Evolutionary conservation across 2,113 vertebrate genomes (phyloP), one percentile per base, ranked within the genome.

Genomic region (Lutjanus erythropterus): DNA sequence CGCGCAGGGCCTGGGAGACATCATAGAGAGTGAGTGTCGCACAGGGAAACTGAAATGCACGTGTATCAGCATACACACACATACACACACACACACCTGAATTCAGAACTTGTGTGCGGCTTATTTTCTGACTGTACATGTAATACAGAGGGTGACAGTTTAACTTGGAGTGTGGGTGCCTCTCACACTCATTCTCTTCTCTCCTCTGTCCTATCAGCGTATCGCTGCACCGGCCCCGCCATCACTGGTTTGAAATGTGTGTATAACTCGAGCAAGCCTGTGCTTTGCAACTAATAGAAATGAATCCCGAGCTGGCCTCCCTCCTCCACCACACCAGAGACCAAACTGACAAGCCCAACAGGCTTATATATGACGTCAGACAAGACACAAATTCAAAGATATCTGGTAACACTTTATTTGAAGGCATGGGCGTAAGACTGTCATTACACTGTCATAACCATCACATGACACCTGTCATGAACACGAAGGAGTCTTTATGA

Each of bases 1-100:
- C 0, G 93, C 98, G 23, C 98, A 99, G 90, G 98, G 98, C 35
- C 96, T 99, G 0, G 97, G 98, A 21, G 98, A 99, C 94, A 98
- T 99, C 93, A 97, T 99, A 5, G 98, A 99, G 92, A 97, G 98
- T 99, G 96, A 96, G 98, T 91, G 33, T 62, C 25, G 11, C 50
- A 12, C 3, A 4, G 7, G 14, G 23, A 27, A 72, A 15, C 23
- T 14, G 41, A 50, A 72, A 69, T 31, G 41, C 29, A 41, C 75
- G 56, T 39, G 37, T 10, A 29, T 0, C 37, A 4, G 62, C 53
- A 41, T 1, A 31, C 19, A 37, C 9, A 18, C 42, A 41, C n/a
- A 19, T 3, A 3, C 52, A 16, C 37, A 39, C 29, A 52, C 5
- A 15, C n/a, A n/a, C n/a, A 64, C 25, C 39, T 71, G 27, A 52